phyloP scores from a whole-genome alignment of 2,113 vertebrate species.

The Hypanus sabinus region DNA sequence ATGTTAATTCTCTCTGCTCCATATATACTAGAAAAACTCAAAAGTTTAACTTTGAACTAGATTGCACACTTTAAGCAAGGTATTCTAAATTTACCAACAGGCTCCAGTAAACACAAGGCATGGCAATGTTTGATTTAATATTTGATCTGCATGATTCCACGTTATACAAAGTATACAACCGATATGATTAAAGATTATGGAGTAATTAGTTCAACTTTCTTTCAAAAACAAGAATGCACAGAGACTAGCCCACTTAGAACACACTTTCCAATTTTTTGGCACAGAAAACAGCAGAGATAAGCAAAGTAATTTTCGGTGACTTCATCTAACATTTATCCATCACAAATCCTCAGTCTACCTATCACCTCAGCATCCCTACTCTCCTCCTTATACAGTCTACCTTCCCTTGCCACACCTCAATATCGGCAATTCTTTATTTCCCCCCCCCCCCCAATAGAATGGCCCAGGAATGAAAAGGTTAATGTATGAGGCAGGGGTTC shows the following conservation, averaged over 20 bases:
- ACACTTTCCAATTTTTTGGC: neutral
- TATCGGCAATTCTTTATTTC: too few species aligned
- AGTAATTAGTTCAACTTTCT: slow-evolving; percentile 4
- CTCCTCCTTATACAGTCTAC: too few species aligned
- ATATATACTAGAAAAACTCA: neutral
- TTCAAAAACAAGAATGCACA: neutral
- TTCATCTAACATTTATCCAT: too few species aligned
- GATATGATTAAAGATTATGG: neutral
- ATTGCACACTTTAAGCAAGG: neutral
- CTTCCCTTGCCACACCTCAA: too few species aligned
- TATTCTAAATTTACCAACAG: neutral
- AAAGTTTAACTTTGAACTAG: neutral
- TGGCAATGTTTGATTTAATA: neutral
- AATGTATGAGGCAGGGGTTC: too few species aligned
- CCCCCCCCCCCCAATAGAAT: too few species aligned
- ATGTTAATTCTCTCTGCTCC: neutral
- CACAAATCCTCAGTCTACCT: too few species aligned
- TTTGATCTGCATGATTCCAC: neutral
- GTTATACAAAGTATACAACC: neutral
- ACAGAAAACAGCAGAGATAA: neutral
- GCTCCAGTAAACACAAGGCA: neutral
- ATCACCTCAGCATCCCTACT: too few species aligned
- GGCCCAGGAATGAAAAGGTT: too few species aligned
- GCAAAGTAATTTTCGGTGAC: too few species aligned
- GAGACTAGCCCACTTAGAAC: neutral